phyloP scores from a whole-genome alignment of 2,888 invertebrate genomes.

The Yponomeuta sedellus region DNA sequence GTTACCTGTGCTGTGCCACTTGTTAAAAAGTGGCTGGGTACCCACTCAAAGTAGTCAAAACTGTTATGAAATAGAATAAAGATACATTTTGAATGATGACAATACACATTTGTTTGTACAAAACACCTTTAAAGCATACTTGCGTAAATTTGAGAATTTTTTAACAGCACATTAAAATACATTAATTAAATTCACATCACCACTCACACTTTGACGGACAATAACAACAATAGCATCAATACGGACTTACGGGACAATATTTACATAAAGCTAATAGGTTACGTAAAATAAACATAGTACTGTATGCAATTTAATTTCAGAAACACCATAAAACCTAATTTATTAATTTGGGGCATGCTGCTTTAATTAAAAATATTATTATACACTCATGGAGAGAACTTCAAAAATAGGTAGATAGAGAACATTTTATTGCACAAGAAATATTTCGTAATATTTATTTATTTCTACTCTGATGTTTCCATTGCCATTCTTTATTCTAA shows the following conservation, averaged over 20 bases:
- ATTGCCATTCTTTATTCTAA: neutral
- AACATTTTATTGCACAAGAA: too few species aligned
- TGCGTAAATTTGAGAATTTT: neutral
- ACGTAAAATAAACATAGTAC: neutral
- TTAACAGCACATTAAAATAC: neutral
- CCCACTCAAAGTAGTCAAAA: too few species aligned
- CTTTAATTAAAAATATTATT: neutral
- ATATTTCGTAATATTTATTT: neutral
- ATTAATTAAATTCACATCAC: neutral
- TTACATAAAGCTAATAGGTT: neutral
- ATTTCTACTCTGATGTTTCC: neutral
- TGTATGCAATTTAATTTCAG: neutral
- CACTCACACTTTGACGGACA: neutral
- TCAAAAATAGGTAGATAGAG: too few species aligned
- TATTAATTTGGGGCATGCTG: neutral
- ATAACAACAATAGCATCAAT: neutral
- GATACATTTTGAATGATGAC: too few species aligned
- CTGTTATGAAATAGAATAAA: too few species aligned
- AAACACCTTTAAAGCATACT: too few species aligned
- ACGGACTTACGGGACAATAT: neutral
- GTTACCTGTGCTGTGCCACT: too few species aligned
- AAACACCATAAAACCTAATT: neutral
- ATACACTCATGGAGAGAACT: neutral
- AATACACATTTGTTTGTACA: too few species aligned
- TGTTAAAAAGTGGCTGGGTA: too few species aligned